Evolutionary conservation across 2,113 vertebrate genomes (phyloP).

Genomic region (Micronisus gabar): DNA sequence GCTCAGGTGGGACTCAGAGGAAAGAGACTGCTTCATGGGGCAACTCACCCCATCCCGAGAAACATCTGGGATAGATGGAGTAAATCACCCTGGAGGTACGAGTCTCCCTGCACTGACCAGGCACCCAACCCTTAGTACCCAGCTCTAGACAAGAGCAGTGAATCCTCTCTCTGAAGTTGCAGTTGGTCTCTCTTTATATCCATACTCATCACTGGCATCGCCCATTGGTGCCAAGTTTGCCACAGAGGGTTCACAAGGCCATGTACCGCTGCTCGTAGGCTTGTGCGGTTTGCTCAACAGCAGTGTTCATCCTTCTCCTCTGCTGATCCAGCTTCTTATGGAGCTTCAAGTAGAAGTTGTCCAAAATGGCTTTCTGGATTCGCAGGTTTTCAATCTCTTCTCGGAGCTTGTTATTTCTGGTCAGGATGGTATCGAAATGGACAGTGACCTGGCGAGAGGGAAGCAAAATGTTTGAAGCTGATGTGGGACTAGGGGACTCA

Average conservation of each 20-base stretch:
- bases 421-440: conserved; percentile 38
- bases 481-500: background rate
- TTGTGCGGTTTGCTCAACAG: background rate
- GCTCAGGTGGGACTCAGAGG: background rate
- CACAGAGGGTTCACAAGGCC: background rate
- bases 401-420: conserved; percentile 38
- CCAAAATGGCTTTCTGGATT: conserved; percentile 45
- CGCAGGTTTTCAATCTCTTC: conserved; percentile 46
- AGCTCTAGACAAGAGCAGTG: background rate
- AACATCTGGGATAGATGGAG: background rate
- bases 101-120: background rate
- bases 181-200: fast-evolving
- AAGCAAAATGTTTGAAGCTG: background rate
- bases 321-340: background rate
- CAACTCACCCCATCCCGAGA: background rate
- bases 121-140: background rate
- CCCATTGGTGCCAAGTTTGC: fast-evolving
- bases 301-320: conserved; percentile 31
- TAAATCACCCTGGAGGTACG: background rate
- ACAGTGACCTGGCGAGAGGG: conserved; percentile 38
- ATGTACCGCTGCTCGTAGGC: conserved; percentile 49
- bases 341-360: conserved; percentile 42
- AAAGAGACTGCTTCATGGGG: background rate
- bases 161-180: background rate
- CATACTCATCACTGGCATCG: fast-evolving